Base-by-base conservation (phyloP, 1,140 invertebrate species). In the Brachionus manjavacas region DNA sequence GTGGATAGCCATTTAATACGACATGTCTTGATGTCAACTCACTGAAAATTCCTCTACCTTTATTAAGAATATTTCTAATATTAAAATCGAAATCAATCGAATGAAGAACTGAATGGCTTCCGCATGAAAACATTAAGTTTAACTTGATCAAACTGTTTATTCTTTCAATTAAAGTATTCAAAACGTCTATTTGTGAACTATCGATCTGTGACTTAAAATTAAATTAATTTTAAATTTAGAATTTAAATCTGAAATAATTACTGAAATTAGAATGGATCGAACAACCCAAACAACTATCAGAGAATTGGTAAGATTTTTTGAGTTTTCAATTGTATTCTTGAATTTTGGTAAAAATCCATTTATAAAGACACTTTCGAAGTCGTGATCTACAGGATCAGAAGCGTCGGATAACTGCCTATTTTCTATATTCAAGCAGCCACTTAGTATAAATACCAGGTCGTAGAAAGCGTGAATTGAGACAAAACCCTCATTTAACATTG, bases 11-110 rank as follows among this genome's bases (percentile, higher is more conserved):
- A 68, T 81, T 81, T 35, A 81, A 12, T 1, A 81, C 52, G 14
- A 81, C 31, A 68, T 64, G 49, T 46, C 35, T 81, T 39, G 79
- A 60, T 20, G 41, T 16, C 35, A 81, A 68, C 39, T 81, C 79
- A 68, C 79, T 81, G 14, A 81, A n/a, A 31, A 81, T 64, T 14
- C 79, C 79, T 81, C 64, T 81, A 11, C 79, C 79, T 64, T 25
- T 64, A 20, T 11, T 43, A 6, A 81, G 25, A 23, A 81, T 64
- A 25, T 64, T 81, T 41, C 25, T 41, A 14, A 81, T 16, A 41
- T 60, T 81, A 81, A 64, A 81, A 16, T 64, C 79, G 12, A 81
- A 64, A 14, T 81, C 79, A 43, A 81, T 81, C 39, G 20, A 16
- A 25, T 81, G 2, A 11, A 81, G 31, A 8, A 81, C 31, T 7